Percentiles rank a stretch among this genome's conserved stretches.
Evolutionary conservation across 2,113 vertebrate genomes (phyloP).

Genomic region (Alouatta palliata): DNA sequence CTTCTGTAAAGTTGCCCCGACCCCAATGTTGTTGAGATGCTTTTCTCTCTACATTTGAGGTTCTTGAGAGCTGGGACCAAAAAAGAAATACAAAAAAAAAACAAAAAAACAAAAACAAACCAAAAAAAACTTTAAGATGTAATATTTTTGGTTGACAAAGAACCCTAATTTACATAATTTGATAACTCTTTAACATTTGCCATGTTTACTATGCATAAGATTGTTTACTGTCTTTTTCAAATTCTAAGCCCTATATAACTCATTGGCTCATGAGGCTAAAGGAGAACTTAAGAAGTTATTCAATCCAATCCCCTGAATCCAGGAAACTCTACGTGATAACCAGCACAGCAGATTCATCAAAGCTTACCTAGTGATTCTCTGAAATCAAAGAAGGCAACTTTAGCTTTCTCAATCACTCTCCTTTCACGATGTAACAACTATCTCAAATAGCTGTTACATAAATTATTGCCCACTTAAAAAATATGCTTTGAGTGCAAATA

Average conservation of each 20-base stretch:
- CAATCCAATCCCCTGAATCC: background rate
- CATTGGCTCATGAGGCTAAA: background rate
- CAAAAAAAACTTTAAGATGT: slow-evolving; percentile 56
- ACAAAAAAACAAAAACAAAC: slow-evolving; percentile 37
- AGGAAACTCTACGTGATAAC: background rate
- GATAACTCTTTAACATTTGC: background rate
- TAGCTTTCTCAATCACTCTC: background rate
- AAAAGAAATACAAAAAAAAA: slow-evolving; percentile 49
- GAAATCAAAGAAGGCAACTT: slow-evolving; percentile 37
- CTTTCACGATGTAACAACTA: background rate
- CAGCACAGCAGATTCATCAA: background rate
- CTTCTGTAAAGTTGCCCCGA: slow-evolving; percentile 79
- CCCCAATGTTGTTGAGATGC: slow-evolving; percentile 76
- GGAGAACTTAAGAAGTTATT: background rate
- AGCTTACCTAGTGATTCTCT: background rate
- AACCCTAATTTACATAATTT: slow-evolving; percentile 25
- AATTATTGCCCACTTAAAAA: slow-evolving; percentile 31
- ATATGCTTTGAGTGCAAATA: slow-evolving; percentile 37
- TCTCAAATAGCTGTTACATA: background rate
- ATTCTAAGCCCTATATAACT: background rate
- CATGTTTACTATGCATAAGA: background rate
- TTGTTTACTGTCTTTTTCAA: background rate
- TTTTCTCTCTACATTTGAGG: slow-evolving; percentile 78
- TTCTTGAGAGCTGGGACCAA: slow-evolving; percentile 80
- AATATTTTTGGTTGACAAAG: slow-evolving; percentile 13